Evolutionary conservation across 2,797 vertebrate genomes (phyloP), one percentile per base, ranked within the genome.

Genomic region (Hydrolagus colliei): DNA sequence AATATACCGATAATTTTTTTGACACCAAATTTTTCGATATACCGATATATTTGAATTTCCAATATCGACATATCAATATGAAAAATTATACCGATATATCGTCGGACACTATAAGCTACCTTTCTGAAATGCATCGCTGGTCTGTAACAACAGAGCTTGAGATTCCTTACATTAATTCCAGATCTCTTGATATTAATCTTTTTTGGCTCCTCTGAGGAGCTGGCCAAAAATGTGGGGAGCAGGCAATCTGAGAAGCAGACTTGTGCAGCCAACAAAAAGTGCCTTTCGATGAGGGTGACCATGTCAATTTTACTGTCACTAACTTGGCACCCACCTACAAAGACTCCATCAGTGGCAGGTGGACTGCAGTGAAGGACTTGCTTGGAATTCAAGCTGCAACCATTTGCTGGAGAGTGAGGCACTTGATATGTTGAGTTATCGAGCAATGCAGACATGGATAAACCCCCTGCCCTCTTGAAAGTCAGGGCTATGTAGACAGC

Each of bases 371-470:
- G 73, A 75, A 14, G 7, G 73, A 18, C n/a, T 59, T 59, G n/a
- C 62, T 63, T 65, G 62, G 16, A 80, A 80, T 80, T 80, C 62
- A 80, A 80, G 65, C 78, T 80, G 59, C 78, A 80, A 62, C 22
- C 22, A 67, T 65, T 80, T 80, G 78, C 13, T 27, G 63, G 77
- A 62, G 61, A 79, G n/a, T 78, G 77, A 27, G n/a, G 59, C n/a
- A 27, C 9, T 79, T 63, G 59, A 63, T 79, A 22, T 79, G 22
- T 32, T 79, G 61, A 65, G 62, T 27, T 80, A 80, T 65, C 22
- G 65, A 78, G 63, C 27, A 61, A 27, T 32, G 27, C 22, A 74
- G 41, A 74, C 41, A 63, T 13, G 65, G 65, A 27, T 80, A 80
- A 65, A 80, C 65, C 78, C 41, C 62, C 77, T 63, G n/a, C 61